These are phyloP conservation scores for Stenotaenia linearis DNA, from an alignment of 2,888 invertebrate species.

Conservation along the genomic window DNA sequence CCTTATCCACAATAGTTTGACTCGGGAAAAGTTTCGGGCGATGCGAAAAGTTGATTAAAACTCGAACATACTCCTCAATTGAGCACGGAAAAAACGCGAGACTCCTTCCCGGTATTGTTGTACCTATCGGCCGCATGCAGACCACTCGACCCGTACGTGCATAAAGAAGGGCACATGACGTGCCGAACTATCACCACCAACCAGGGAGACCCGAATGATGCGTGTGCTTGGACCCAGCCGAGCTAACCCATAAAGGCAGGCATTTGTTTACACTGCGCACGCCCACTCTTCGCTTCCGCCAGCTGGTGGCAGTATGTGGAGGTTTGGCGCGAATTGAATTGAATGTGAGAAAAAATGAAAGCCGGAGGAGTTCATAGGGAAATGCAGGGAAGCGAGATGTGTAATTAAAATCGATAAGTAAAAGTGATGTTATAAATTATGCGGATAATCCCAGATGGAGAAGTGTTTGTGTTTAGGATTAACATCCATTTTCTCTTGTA, in stretches of 20 bases:
- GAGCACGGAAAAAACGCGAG: not conserved
- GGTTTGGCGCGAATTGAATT: not conserved
- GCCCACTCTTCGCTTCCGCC: not conserved
- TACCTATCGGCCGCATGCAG: not conserved
- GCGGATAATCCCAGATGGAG: not conserved
- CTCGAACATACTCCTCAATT: not conserved
- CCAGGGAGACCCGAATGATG: not conserved
- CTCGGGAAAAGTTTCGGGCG: not conserved
- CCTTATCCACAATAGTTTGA: not conserved
- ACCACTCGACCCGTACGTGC: not conserved
- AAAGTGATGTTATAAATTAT: conserved; percentile 1
- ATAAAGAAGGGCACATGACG: not conserved
- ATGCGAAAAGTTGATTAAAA: not conserved
- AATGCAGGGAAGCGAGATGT: not conserved
- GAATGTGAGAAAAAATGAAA: not conserved
- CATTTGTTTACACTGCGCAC: not conserved
- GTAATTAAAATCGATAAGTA: not conserved
- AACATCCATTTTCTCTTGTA: not conserved
- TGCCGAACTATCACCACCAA: not conserved
- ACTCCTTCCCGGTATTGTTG: not conserved
- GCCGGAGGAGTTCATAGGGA: not conserved
- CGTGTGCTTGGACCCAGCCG: not conserved
- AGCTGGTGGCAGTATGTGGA: not conserved
- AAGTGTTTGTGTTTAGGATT: not conserved
- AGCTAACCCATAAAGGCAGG: not conserved